Base-by-base conservation (phyloP, 2,888 invertebrate genomes). In the Drosophila algonquin region DNA sequence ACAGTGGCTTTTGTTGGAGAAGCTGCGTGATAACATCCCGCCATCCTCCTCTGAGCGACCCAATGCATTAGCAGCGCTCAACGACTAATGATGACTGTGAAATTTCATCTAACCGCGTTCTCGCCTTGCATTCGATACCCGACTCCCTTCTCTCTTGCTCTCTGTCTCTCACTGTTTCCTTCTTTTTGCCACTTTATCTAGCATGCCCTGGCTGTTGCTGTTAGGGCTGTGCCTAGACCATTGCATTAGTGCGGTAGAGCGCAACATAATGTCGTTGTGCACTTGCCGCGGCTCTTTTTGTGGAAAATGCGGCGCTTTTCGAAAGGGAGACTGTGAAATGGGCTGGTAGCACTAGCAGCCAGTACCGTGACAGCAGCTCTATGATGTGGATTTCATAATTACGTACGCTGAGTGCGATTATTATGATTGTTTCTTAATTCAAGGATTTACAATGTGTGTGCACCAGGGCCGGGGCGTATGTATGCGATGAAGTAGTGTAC, bases 361-460 rank as follows among this genome's bases (percentile, higher is more conserved):
- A 63, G 30, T 57, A 27, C 61, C 46, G 46, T 16, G 55, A 59
- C 50, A 32, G 79, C 30, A 59, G 51, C 59, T 63, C 72, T 59
- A 60, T 67, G 63, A 67, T 79, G 82, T 77, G 81, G 78, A 79
- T 77, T 79, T 76, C 79, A 80, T 84, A 84, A 86, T 84, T 86
- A 84, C 84, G 86, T 83, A 72, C 73, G 76, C 79, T 81, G 81
- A 83, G 83, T 84, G 82, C 80, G 80, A 87, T 84, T 82, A 77
- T 88, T 80, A 88, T 86, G 79, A 89, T 89, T 89, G 88, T 89
- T 89, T 81, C 83, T 87, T 89, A 89, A 89, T 89, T 89, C 85
- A 81, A 73, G 76, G 79, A 78, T 88, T 77, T 76, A 79, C 57
- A 58, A 69, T 65, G 50, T 71, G 47, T 77, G 58, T 76, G 67